Percentiles rank a stretch among this genome's conserved stretches.
phyloP scores from a whole-genome alignment of 2,113 vertebrate genomes.

The Nanorana parkeri region DNA sequence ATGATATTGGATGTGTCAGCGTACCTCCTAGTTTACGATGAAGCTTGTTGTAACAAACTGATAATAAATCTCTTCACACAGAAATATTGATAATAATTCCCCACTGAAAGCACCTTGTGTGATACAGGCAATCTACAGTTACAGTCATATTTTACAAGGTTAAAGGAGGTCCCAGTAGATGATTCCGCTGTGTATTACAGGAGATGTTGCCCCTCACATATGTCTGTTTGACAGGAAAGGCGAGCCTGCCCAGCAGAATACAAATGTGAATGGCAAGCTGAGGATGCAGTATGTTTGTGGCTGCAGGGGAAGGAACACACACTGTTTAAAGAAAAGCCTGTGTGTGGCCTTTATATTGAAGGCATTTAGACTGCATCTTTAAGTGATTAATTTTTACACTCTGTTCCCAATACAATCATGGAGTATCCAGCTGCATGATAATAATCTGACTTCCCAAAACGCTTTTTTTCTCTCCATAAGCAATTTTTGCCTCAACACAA shows the following conservation, averaged over 20 bases:
- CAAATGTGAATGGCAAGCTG: conserved; percentile 28
- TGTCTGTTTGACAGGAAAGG: conserved; percentile 43
- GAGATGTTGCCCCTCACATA: conserved; percentile 22
- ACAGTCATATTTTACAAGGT: conserved; percentile 6
- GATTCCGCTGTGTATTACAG: conserved; percentile 39
- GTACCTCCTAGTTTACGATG: too few relatives aligned
- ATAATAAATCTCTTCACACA: too few relatives aligned
- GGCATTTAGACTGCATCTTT: conserved; percentile 45
- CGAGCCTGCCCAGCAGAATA: conserved; percentile 35
- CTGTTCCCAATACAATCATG: conserved; percentile 31
- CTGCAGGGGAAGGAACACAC: conserved; percentile 43
- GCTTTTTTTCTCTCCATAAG: conserved; percentile 3
- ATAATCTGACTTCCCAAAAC: conserved; percentile 16
- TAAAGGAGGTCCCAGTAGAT: conserved; percentile 33
- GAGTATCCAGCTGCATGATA: conserved; percentile 40
- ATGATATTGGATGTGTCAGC: too few relatives aligned
- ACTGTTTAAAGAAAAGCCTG: conserved; percentile 22
- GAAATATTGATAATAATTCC: too few relatives aligned
- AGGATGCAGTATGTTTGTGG: conserved; percentile 49
- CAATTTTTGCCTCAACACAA: conserved; percentile 49
- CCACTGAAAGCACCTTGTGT: too few relatives aligned
- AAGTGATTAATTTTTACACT: conserved; percentile 51
- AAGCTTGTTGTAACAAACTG: too few relatives aligned
- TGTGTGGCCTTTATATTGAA: conserved; percentile 46
- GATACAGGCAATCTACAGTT: too few relatives aligned